phyloP scores from a whole-genome alignment of 2,797 vertebrate species.

The Halcyon chelicuti region DNA sequence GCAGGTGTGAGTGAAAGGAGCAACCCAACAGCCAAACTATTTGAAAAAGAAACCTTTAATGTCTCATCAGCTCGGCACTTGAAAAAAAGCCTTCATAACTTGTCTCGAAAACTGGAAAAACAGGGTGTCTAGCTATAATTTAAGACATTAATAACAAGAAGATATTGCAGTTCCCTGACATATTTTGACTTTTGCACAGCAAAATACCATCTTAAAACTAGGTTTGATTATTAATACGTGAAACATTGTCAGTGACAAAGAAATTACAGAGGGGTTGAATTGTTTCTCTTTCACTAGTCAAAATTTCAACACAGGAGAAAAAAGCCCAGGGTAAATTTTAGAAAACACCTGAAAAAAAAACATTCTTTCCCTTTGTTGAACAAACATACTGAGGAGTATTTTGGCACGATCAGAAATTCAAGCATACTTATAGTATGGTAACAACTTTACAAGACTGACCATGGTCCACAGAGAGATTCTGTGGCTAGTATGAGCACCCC shows the following conservation, averaged over 20 bases:
- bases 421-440: not conserved
- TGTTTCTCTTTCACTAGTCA: not conserved
- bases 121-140: conserved; percentile 72
- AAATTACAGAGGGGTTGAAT: not conserved
- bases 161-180: conserved; percentile 60
- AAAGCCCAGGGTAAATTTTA: not conserved
- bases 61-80: conserved; percentile 53
- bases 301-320: not conserved
- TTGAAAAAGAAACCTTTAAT: conserved; percentile 75
- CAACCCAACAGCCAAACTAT: conserved; percentile 64
- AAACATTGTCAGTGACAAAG: not conserved
- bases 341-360: not conserved
- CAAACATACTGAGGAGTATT: not conserved
- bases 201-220: conserved; percentile 6
- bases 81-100: conserved; percentile 26
- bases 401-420: not conserved
- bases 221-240: not conserved
- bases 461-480: not conserved
- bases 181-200: conserved; percentile 28
- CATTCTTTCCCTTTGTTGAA: not conserved
- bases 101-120: conserved; percentile 81
- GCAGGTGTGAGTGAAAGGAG: conserved; percentile 69
- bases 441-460: not conserved
- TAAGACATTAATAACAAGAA: conserved; percentile 68
- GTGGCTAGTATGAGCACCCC: not conserved